Evolutionary conservation across 2,113 vertebrate species (phyloP), one percentile per base, ranked within the genome.

Genomic region (Pterocles orientalis): DNA sequence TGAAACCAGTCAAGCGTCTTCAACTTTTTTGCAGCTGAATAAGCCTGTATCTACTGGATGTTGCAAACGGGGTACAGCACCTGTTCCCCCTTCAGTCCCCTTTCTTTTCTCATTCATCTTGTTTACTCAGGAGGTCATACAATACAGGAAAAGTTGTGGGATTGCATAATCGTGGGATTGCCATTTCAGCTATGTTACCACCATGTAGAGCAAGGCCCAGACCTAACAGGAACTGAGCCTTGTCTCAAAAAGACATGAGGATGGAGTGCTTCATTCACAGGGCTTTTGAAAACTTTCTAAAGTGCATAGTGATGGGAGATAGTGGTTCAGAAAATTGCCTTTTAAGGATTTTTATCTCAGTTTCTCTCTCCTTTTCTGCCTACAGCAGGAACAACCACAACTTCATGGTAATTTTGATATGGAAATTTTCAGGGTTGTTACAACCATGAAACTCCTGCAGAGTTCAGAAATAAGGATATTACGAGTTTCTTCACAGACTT

Each of bases 391-490:
- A 56, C 39, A 82, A 76, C 16, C n/a, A 58, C 78, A 83, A 51
- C 87, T 91, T 90, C 71, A 96, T 90, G 94, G 66, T 91, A 94
- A 96, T 93, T 92, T 71, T 87, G 65, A 69, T 84, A 89, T 56
- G 65, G 69, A 96, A 94, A 94, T 94, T 75, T 92, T 94, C 53
- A 72, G 41, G 24, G 66, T 84, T 88, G 79, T 93, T 94, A 81
- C 69, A 72, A 88, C 79, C 12, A 2, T 94, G 95, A 86, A 96
- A 84, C 66, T 93, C 94, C 88, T 61, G 69, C 73, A 36, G 92
- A 76, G 95, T 53, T 92, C 86, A 93, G 61, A 90, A 96, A 90
- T 93, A 95, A 78, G 61, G 77, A 71, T 88, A 86, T 95, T 95
- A 97, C 57, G 41, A 92, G 31, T 93, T 90, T 93, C 83, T 95